Percentiles rank a stretch among this genome's conserved stretches.
phyloP scores from a whole-genome alignment of 1,140 invertebrate genomes.

The Acyrthosiphon pisum region DNA sequence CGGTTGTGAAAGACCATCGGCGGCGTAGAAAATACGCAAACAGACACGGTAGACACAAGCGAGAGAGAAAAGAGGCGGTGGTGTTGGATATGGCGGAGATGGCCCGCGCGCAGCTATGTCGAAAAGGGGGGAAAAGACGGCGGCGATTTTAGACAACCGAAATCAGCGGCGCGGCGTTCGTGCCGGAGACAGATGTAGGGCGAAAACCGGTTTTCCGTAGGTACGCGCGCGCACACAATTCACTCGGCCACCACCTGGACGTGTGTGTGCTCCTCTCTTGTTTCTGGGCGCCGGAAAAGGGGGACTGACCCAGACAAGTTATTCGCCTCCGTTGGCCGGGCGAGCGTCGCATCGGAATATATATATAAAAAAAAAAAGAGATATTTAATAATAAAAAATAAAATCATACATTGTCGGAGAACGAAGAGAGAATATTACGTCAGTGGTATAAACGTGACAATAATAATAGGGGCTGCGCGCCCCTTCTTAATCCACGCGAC shows the following conservation, averaged over 20 bases:
- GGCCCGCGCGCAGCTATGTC: not conserved
- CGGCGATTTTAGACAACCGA: constrained; percentile 30
- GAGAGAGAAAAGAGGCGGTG: not conserved
- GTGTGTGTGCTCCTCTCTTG: not conserved
- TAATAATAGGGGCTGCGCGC: not conserved
- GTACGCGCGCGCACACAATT: not conserved
- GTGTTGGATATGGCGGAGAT: too few species aligned
- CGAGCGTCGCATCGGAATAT: not conserved
- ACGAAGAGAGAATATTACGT: not conserved
- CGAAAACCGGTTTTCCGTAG: not conserved
- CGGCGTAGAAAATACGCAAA: not conserved
- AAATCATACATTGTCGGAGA: not conserved
- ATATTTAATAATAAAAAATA: constrained; percentile 6
- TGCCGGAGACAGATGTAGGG: not conserved
- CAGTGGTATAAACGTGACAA: not conserved
- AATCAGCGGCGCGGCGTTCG: constrained; percentile 11
- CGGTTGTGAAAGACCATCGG: not conserved
- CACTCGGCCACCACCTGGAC: not conserved
- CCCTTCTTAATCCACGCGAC: too few species aligned
- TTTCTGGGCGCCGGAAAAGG: not conserved
- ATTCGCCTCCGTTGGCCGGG: not conserved
- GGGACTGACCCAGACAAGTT: constrained; percentile 4
- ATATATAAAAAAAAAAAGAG: too few species aligned
- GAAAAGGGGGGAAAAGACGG: not conserved
- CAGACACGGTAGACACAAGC: not conserved